Evolutionary conservation across 2,113 vertebrate genomes (phyloP), one percentile per base, ranked within the genome.

Genomic region (Otocyon megalotis): DNA sequence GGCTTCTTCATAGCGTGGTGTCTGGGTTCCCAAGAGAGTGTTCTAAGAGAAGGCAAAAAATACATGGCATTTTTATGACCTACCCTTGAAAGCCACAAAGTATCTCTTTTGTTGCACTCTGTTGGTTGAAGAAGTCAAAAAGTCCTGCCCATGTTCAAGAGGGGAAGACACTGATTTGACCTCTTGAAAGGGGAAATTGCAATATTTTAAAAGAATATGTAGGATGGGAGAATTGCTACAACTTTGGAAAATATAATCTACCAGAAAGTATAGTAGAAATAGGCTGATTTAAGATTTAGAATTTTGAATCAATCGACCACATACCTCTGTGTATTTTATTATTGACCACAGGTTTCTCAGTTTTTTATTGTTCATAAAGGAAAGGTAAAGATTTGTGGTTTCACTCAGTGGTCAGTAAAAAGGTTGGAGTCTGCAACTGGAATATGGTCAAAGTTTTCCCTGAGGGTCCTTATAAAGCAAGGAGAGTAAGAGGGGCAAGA

Each of bases 301-400:
- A 71, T 86, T 93, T 91, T 67, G 37, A 88, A 71, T 93, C 43
- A 20, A 17, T 19, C 24, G 77, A 67, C 5, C 10, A 48, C 19
- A 48, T 50, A 43, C 15, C 43, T 86, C 19, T 93, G n/a, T 65
- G 35, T 69, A 35, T 48, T 92, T 71, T 91, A 86, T 84, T 79
- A 50, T 50, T 53, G 60, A 93, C 3, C 89, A 28, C 24, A 90
- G 22, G 30, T 82, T 63, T 10, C 26, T 77, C 26, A 13, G 24
- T 67, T 96, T 96, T 96, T 97, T 95, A 96, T 72, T 84, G 22
- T 77, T 95, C 43, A 69, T 85, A 81, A 77, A 95, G 28, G 43
- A 82, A 93, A 93, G 69, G 15, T 80, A 95, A 88, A 81, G 9
- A 56, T 95, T 92, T 82, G 35, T 88, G 56, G 58, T n/a, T 80